Base-by-base conservation (phyloP, 2,113 vertebrate species). In the Boulengeromyrus knoepffleri region DNA sequence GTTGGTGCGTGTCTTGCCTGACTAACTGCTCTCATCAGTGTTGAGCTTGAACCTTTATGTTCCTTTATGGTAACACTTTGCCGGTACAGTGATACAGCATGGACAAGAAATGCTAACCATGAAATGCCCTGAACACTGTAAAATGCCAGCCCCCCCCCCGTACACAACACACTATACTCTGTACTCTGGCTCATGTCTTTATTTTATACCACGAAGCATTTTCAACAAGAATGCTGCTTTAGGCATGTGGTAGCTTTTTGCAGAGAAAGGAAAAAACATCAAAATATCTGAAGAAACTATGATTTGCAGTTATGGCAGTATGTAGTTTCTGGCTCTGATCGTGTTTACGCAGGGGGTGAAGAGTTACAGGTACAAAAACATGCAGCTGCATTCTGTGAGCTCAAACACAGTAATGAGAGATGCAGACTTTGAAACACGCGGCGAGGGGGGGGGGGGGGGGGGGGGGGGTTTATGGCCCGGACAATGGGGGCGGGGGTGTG, bases 101-200 rank as follows among this genome's bases (percentile, higher is more conserved):
- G 8, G 21, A 46, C 77, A 42, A 45, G 31, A 7, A 45, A 24
- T 24, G 39, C 2, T 19, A 46, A 21, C 19, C 39, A 84, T 46
- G 42, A 45, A 24, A 5, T 4, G 42, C 74, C 39, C 39, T 42
- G 36, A 42, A 84, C 15, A 45, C 13, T 88, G 49, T 56, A 8
- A 58, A 56, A 52, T 88, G 13, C 56, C 8, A 45, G 45, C 27
- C 36, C 36, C 27, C 36, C 36, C 31, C 87, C 17, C 27, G 6
- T 24, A 92, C 89, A 92, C 88, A 66, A 89, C 85, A 86, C 88
- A 86, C 50, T 70, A 9, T 27, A 89, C 77, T 74, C 19, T 58
- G 77, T 13, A 77, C 88, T 90, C 42, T 86, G 66, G 91, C 77
- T 87, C 52, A 90, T 50, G 66, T 90, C 70, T 95, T 95, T 94